Base-by-base conservation (phyloP, 2,113 vertebrate genomes). In the Bagarius yarrelli region DNA sequence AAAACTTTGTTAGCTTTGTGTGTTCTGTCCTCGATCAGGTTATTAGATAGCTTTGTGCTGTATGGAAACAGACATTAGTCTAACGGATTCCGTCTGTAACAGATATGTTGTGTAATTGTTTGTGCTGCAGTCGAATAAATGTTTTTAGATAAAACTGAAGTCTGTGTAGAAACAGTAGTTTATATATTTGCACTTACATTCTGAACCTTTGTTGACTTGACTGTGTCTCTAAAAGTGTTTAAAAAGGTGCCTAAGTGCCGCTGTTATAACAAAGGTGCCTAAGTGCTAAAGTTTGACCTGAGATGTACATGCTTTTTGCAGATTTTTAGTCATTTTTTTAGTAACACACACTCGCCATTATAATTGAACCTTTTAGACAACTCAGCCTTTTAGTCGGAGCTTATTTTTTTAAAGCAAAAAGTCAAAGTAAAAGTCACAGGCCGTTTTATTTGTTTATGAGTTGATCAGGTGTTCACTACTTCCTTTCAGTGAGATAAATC, bases 401-500 rank as follows among this genome's bases (percentile, higher is more conserved):
- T 67, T 18, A 66, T 66, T 36, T 19, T 8, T 2, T 30, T 8
- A 21, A 60, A 14, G 59, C 32, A 40, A 19, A 40, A 66, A 21
- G 19, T 40, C 40, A 15, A 13, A 50, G 23, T 14, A 5, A 18
- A 50, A 71, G 0, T 8, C 13, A 44, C 5, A 1, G 18, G 21
- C 23, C 12, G 44, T 25, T 15, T 4, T 23, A 5, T 71, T 50
- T 9, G 6, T n/a, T 25, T 47, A 25, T 47, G 15, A 0, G n/a
- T 52, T 71, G 50, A 27, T 27, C 14, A 11, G 44, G 8, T 19
- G n/a, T 4, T 27, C 6, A 19, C 23, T 19, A 18, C 27, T 50
- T 71, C 44, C 40, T 30, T 36, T 44, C 23, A 25, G 8, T 16
- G 44, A 71, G 69, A 52, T 71, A n/a, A 71, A 71, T 71, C 69